Conservation (phyloP, 2,797 vertebrate species). For the Mionectes olivaceus region DNA sequence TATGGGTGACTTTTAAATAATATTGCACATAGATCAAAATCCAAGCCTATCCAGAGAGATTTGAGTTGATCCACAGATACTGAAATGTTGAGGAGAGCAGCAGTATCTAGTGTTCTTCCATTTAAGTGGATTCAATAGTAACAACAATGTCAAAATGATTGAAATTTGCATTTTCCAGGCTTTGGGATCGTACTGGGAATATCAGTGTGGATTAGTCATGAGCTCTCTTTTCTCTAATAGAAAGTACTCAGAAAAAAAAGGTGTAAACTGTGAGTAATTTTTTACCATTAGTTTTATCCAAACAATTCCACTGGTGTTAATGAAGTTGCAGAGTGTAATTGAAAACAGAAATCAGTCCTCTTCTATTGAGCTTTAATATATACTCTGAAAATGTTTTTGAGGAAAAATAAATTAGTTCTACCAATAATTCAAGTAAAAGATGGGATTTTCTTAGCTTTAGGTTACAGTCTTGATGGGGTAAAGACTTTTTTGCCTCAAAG, state of each 20-base stretch:
- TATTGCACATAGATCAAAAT: slow-evolving; percentile 34
- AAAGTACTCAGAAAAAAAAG: background rate
- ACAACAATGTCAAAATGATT: slow-evolving; percentile 48
- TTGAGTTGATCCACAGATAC: slow-evolving; percentile 55
- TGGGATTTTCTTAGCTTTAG: slow-evolving; percentile 41
- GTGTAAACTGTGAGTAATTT: background rate
- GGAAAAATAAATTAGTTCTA: slow-evolving; percentile 16
- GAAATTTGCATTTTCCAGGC: slow-evolving; percentile 50
- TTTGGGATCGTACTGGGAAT: slow-evolving; percentile 27
- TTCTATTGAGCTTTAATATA: slow-evolving; percentile 22
- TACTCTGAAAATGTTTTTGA: slow-evolving; percentile 20
- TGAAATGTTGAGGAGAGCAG: slow-evolving; percentile 38
- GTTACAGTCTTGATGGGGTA: slow-evolving; percentile 14
- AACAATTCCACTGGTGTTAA: slow-evolving; percentile 22
- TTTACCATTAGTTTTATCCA: slow-evolving; percentile 6
- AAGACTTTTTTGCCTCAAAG: background rate
- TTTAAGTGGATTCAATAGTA: slow-evolving; percentile 20
- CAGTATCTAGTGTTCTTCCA: slow-evolving; percentile 11
- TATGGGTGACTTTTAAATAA: background rate
- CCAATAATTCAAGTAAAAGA: slow-evolving; percentile 13
- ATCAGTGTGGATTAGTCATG: background rate
- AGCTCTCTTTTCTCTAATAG: slow-evolving; percentile 8
- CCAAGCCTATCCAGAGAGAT: slow-evolving; percentile 27
- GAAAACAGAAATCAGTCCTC: background rate
- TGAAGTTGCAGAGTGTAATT: slow-evolving; percentile 40